phyloP scores from a whole-genome alignment of 1,140 invertebrate species.

The Drosophila nannoptera region DNA sequence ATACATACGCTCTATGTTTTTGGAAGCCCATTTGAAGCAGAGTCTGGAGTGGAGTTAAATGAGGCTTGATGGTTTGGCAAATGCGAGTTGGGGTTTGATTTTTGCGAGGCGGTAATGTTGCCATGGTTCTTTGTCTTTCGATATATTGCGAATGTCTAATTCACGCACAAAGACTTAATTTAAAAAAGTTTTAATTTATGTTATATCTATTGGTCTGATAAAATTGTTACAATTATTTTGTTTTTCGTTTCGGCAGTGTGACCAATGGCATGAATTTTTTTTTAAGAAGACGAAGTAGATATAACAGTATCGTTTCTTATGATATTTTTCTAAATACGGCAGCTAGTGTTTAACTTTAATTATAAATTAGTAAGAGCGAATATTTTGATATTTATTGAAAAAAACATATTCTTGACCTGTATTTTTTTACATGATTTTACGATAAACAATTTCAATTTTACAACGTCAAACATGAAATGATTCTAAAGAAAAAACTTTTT shows the following conservation, averaged over 20 bases:
- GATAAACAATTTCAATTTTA: too few relatives aligned
- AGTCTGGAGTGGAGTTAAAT: conserved; percentile 87
- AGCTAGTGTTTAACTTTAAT: too few relatives aligned
- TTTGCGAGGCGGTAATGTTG: conserved; percentile 84
- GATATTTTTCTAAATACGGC: background rate
- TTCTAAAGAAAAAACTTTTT: too few relatives aligned
- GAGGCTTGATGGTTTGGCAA: conserved; percentile 85
- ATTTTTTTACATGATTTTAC: too few relatives aligned
- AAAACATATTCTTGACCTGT: too few relatives aligned
- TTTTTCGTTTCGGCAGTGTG: conserved; percentile 39
- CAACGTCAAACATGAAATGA: too few relatives aligned
- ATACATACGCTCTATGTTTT: conserved; percentile 90
- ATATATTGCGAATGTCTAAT: background rate
- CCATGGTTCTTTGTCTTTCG: conserved; percentile 80
- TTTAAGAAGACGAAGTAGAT: background rate
- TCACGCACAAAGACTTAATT: background rate
- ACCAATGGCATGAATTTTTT: conserved; percentile 5
- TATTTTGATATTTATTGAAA: too few relatives aligned
- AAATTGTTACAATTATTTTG: conserved; percentile 23
- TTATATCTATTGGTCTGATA: conserved; percentile 7
- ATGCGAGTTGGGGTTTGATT: conserved; percentile 84
- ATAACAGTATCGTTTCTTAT: background rate
- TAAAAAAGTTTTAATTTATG: background rate
- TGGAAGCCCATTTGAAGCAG: conserved; percentile 92
- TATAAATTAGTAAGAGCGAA: too few relatives aligned